Percentiles rank a stretch among this genome's conserved stretches.
phyloP scores from a whole-genome alignment of 2,888 invertebrate species.

The Heliconius cydno region DNA sequence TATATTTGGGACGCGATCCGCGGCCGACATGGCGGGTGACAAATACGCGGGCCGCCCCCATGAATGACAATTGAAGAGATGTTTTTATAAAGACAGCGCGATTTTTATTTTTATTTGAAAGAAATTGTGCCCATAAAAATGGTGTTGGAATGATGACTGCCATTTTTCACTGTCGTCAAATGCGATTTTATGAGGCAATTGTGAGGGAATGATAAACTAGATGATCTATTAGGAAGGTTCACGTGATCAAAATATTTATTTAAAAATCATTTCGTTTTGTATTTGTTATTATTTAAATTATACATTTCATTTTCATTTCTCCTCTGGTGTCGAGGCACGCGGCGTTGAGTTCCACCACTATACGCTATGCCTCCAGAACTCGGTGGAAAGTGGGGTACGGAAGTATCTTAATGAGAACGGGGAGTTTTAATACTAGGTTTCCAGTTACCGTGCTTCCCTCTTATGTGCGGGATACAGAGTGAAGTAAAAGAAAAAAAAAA shows the following conservation, averaged over 20 bases:
- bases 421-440: no score
- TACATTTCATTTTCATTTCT: neutral
- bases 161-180: slow-evolving; percentile 80
- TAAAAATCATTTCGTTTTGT: neutral
- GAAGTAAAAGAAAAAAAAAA: no score
- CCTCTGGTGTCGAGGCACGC: no score
- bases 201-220: slow-evolving; percentile 42
- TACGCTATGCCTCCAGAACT: no score
- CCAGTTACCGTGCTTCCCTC: no score
- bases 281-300: neutral
- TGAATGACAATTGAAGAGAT: slow-evolving; percentile 84
- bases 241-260: slow-evolving; percentile 20
- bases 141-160: slow-evolving; percentile 80
- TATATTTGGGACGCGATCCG: slow-evolving; percentile 81
- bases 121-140: slow-evolving; percentile 81
- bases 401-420: no score
- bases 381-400: no score
- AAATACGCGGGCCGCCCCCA: slow-evolving; percentile 80
- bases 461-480: no score
- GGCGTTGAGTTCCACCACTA: no score
- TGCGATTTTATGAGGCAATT: slow-evolving; percentile 77
- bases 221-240: slow-evolving; percentile 15
- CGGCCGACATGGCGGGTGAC: slow-evolving; percentile 77
- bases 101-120: slow-evolving; percentile 82
- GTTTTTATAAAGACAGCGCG: slow-evolving; percentile 80